Evolutionary conservation across 2,797 vertebrate species (phyloP), one percentile per base, ranked within the genome.

Genomic region (Arrhamphus sclerolepis): DNA sequence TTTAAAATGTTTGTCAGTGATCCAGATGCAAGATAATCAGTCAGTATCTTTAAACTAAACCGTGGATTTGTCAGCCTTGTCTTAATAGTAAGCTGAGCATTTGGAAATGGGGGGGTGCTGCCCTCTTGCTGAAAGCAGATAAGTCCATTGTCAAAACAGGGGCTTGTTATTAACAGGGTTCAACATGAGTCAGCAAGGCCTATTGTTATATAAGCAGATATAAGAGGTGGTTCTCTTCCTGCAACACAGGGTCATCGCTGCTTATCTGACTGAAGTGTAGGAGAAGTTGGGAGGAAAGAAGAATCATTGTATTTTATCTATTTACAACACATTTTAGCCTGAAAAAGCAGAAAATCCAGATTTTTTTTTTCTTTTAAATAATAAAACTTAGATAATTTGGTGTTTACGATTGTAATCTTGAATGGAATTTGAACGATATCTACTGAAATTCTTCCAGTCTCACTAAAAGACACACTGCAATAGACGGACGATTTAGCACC

Each of bases 181-280:
- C 16, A 64, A 42, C 51, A 54, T 70, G 62, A 78, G 65, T 72
- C 81, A 81, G 81, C 65, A 71, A 58, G 55, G 49, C 56, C 65
- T 65, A 62, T 82, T 83, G 77, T 82, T 75, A 62, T 67, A 74
- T 57, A 68, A 78, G n/a, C 26, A 68, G 49, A 62, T 63, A 48
- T 31, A 62, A 49, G 51, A 71, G 43, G 16, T 40, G 39, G 20
- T 59, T 75, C 34, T 50, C 46, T 78, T 81, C 68, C 79, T 78
- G 60, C 68, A 69, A 49, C 74, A 50, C 11, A 17, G 7, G n/a
- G 9, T 21, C 55, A 63, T 46, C 52, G n/a, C 51, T 49, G 56
- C 56, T 75, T 75, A 73, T 83, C 72, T 62, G 56, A 61, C 49
- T 64, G 58, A 51, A 34, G 18, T 46, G 57, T 26, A 57, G 54